These are phyloP conservation scores for Diorhabda sublineata DNA, from an alignment of 1,140 invertebrate species.

Conservation along the genomic window DNA sequence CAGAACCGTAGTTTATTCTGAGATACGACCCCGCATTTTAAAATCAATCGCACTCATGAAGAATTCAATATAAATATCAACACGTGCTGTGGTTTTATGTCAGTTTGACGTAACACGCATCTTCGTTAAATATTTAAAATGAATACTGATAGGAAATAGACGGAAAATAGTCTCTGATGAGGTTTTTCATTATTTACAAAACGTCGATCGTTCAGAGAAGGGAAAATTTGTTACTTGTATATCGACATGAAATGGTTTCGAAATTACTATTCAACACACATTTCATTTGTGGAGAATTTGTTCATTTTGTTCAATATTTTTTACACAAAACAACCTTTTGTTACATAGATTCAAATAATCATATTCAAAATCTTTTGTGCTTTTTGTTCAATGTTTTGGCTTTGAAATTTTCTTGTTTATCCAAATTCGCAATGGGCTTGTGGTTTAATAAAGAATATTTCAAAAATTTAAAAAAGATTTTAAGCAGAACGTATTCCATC, in stretches of 20 bases:
- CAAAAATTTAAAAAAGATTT: no score
- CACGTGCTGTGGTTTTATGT: constrained; percentile 38
- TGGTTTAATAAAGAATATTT: no score
- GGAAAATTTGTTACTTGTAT: neutral
- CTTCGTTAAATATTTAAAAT: constrained; percentile 38
- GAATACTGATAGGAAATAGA: constrained; percentile 37
- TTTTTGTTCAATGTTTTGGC: no score
- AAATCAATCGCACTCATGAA: constrained; percentile 38
- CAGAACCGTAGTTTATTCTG: neutral
- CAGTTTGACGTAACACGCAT: constrained; percentile 39
- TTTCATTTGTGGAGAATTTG: no score
- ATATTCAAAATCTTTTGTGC: no score
- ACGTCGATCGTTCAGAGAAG: constrained; percentile 4
- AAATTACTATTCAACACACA: constrained; percentile 29
- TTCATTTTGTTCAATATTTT: no score
- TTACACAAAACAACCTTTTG: no score
- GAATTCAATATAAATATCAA: constrained; percentile 37
- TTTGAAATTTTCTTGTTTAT: no score
- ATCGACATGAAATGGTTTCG: constrained; percentile 21
- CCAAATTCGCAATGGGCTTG: no score
- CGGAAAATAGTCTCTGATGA: constrained; percentile 19
- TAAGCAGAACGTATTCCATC: no score
- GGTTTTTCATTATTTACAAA: constrained; percentile 36
- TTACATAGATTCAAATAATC: no score
- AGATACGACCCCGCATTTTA: constrained; percentile 23